phyloP scores from a whole-genome alignment of 2,888 invertebrate genomes.

The Cecidostiba fungosa region DNA sequence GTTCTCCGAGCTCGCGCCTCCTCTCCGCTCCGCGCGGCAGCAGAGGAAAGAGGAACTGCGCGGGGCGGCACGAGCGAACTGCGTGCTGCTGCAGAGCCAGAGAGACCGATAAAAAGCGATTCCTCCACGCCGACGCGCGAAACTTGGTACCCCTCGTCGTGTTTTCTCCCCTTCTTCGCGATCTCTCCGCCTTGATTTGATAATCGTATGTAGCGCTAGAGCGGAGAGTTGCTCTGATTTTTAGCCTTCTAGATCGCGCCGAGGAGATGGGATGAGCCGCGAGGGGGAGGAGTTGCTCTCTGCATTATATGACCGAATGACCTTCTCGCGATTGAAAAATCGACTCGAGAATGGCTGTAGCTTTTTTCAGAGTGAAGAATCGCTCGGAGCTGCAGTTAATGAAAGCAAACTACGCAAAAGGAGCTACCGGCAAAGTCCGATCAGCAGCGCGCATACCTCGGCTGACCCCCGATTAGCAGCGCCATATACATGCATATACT shows the following conservation, averaged over 20 bases:
- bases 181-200: conserved; percentile 35
- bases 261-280: too few relatives aligned
- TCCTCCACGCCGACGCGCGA: conserved; percentile 60
- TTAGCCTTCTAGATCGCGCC: neutral
- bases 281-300: too few relatives aligned
- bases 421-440: neutral
- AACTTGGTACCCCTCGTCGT: conserved; percentile 50
- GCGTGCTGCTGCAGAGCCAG: neutral
- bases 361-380: too few relatives aligned
- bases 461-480: conserved; percentile 2
- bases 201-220: conserved; percentile 20
- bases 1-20: neutral
- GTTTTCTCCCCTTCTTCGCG: neutral
- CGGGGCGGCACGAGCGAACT: conserved; percentile 8
- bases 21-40: neutral
- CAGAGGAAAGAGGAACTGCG: conserved; percentile 15
- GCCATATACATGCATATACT: neutral
- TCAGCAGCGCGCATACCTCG: neutral
- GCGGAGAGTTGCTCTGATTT: conserved; percentile 1
- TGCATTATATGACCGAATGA: too few relatives aligned
- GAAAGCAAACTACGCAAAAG: neutral
- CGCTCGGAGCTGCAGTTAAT: neutral
- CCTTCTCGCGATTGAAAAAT: too few relatives aligned
- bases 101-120: conserved; percentile 58
- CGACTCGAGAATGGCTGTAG: too few relatives aligned